Base-by-base conservation (phyloP, 2,888 invertebrate species). In the Eulithis prunata region DNA sequence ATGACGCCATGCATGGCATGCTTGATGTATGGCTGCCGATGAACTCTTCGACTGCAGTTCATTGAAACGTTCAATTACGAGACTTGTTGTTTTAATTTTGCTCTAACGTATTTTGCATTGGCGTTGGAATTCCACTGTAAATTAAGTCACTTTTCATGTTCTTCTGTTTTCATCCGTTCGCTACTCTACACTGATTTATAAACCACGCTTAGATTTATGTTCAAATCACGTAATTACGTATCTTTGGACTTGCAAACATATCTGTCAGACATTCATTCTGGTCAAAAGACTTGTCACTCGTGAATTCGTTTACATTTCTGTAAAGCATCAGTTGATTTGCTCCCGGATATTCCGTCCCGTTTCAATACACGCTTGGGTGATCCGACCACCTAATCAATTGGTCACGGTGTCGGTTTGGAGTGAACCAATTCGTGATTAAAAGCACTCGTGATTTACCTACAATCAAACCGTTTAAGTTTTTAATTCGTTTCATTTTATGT, bases 301-400 rank as follows among this genome's bases (percentile, higher is more conserved):
- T 77, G 68, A 73, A 71, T 76, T 55, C 62, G 62, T 75, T 69
- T 62, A 61, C 68, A 62, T 68, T 71, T 73, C 62, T 63, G 69
- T 73, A 74, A 75, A 66, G 72, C 70, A 84, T 85, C 81, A 75
- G 77, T 74, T 77, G 75, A 75, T 74, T 80, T 78, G 76, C 79
- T 77, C 66, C 68, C 65, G 67, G 73, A 69, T 66, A 68, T 74
- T 81, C 79, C 81, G 83, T 82, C 80, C 80, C 78, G 75, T 78
- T 81, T 80, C 78, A 82, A 81, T 84, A 77, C 73, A 79, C 81
- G 82, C 79, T 78, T 75, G 76, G 74, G 74, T 75, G 80, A 81
- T 70, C 77, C 78, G 71, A 80, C 75, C 82, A 77, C 75, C 75
- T 75, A 87, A 86, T 87, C 85, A 84, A 88, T 87, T 78, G 79